Evolutionary conservation across 2,888 invertebrate species (phyloP).

Genomic region (Ethmia dodecea): DNA sequence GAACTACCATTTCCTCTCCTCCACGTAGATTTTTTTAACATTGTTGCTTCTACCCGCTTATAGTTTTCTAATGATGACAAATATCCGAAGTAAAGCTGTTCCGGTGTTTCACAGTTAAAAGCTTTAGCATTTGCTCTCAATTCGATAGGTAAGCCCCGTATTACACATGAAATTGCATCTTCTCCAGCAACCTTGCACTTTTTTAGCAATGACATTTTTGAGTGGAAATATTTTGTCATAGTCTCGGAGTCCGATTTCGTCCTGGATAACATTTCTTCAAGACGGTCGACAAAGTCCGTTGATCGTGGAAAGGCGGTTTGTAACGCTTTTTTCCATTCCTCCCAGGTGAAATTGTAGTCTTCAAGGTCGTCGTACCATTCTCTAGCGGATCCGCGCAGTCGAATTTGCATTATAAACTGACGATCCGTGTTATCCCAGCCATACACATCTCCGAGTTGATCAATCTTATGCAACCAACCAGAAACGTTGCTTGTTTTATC

Average conservation of each 20-base stretch:
- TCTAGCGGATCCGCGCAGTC: slow-evolving; percentile 23
- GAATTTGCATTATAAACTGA: slow-evolving; percentile 21
- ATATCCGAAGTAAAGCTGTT: slow-evolving; percentile 21
- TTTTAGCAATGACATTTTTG: slow-evolving; percentile 23
- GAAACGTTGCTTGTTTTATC: slow-evolving; percentile 17
- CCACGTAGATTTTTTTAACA: not conserved
- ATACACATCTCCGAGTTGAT: slow-evolving; percentile 27
- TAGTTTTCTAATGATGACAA: slow-evolving; percentile 22
- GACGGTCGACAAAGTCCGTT: slow-evolving; percentile 24
- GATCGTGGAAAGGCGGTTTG: slow-evolving; percentile 21
- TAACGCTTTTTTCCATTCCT: slow-evolving; percentile 25
- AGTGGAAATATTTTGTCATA: slow-evolving; percentile 32
- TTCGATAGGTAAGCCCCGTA: slow-evolving; percentile 19
- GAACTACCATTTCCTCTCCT: not conserved
- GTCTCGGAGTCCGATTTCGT: slow-evolving; percentile 23
- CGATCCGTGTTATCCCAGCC: slow-evolving; percentile 18
- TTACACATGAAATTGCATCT: slow-evolving; percentile 20
- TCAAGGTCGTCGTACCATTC: slow-evolving; percentile 25
- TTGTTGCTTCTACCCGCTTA: slow-evolving; percentile 1
- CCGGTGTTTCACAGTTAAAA: slow-evolving; percentile 18
- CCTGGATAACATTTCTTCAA: slow-evolving; percentile 27
- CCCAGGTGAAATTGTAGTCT: slow-evolving; percentile 25
- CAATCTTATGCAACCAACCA: slow-evolving; percentile 27
- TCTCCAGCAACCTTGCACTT: slow-evolving; percentile 20
- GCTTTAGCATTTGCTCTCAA: slow-evolving; percentile 23